Base-by-base conservation (phyloP, 2,797 vertebrate species). In the Lacerta bilineata region DNA sequence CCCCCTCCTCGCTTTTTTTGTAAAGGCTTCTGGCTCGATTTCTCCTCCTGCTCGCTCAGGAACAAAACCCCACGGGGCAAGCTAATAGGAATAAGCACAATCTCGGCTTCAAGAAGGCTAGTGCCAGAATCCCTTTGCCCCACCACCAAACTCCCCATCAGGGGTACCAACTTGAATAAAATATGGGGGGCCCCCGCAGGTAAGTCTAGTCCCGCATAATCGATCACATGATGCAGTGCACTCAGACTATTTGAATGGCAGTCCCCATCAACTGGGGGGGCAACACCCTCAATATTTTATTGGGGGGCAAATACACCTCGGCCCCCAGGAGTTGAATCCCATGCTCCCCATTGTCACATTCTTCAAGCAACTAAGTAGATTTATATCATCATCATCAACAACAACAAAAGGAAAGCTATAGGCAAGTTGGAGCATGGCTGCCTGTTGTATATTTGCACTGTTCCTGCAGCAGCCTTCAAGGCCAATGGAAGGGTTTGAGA, bases 11-110 rank as follows among this genome's bases (percentile, higher is more conserved):
- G 20, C 33, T n/a, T 33, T 80, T 33, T 18, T 86, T 79, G 46
- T 84, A 76, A 41, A 39, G 55, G 4, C 41, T 36, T 80, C 43
- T 50, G 59, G 87, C 61, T 5, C 4, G 71, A 29, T 89, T 90
- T 89, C 83, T 89, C 82, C 68, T 87, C 88, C 87, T 29, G 72
- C 83, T 84, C 88, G 59, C 76, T 69, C 72, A 71, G 91, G 94
- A 93, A 36, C 80, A 18, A 59, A 82, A 36, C 27, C 46, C 11
- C 2, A 71, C 71, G 36, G 8, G 81, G 71, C 13, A 85, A 71
- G 87, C 85, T 79, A 76, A 87, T 78, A 29, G 2, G 50, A 66
- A 85, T 90, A 87, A 80, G 83, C 23, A 55, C 50, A 0, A 20
- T 89, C 66, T 81, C 43, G 11, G 0, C 80, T 79, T 39, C 2